Evolutionary conservation across 2,888 invertebrate genomes (phyloP).

Genomic region (Megalurothrips usitatus): DNA sequence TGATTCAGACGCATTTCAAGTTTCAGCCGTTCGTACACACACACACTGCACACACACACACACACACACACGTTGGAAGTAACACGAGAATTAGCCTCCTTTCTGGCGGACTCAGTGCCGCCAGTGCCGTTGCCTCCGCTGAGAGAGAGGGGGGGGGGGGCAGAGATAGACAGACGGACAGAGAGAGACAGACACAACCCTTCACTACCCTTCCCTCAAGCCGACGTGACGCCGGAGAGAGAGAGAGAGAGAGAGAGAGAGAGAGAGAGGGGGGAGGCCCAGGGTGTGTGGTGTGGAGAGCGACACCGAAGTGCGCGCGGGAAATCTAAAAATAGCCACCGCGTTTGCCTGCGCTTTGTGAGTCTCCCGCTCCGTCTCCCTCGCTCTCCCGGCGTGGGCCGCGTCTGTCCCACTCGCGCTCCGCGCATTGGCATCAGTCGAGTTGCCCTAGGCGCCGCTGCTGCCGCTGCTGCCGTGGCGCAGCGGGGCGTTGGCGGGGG

Average conservation of each 20-base stretch:
- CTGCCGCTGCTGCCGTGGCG: no score
- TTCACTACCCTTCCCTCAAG: no score
- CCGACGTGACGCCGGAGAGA: no score
- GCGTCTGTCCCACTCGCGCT: neutral
- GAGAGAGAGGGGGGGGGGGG: no score
- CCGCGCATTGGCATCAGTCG: neutral
- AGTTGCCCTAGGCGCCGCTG: neutral
- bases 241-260: no score
- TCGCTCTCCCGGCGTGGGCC: neutral
- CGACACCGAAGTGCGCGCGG: neutral
- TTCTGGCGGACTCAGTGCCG: neutral
- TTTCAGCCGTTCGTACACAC: neutral
- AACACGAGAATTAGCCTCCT: conserved; percentile 22
- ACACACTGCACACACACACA: neutral
- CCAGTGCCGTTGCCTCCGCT: neutral
- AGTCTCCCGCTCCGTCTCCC: neutral
- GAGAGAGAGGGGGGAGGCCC: neutral
- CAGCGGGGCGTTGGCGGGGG: no score
- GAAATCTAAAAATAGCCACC: neutral
- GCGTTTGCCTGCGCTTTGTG: neutral
- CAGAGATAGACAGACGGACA: no score
- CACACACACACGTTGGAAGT: neutral
- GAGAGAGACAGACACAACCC: no score
- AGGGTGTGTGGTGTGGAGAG: neutral
- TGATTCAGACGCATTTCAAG: neutral